phyloP scores from a whole-genome alignment of 1,140 invertebrate genomes.

The Tetramorium simillimum region DNA sequence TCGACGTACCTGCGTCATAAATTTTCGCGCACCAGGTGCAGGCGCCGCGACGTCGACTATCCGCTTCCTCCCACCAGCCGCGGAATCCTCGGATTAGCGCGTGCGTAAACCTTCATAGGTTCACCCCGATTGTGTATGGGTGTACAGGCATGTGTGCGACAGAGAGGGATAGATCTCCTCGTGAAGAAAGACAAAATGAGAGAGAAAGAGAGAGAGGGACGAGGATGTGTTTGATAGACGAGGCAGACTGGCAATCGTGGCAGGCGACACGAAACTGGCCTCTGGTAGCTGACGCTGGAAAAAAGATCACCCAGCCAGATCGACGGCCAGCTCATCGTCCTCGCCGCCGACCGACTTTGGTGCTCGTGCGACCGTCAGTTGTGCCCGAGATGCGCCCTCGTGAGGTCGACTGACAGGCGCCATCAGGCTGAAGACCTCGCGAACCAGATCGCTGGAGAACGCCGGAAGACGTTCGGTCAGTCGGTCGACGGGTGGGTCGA shows the following conservation, averaged over 20 bases:
- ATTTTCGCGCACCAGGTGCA: constrained; percentile 61
- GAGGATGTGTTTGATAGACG: constrained; percentile 50
- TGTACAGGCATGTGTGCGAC: background rate
- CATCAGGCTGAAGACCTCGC: constrained; percentile 61
- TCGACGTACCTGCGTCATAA: constrained; percentile 52
- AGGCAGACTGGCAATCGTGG: constrained; percentile 34
- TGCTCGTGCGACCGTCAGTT: constrained; percentile 76
- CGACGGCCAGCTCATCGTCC: constrained; percentile 58
- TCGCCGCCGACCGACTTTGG: constrained; percentile 67
- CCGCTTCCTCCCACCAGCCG: constrained; percentile 51
- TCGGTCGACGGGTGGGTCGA: constrained; percentile 23
- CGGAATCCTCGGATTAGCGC: constrained; percentile 56
- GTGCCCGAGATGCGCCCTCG: constrained; percentile 78
- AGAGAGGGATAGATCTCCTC: constrained; percentile 54
- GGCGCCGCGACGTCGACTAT: constrained; percentile 49
- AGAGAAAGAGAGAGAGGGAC: background rate
- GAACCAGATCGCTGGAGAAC: constrained; percentile 39
- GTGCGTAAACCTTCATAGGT: constrained; percentile 58
- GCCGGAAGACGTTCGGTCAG: constrained; percentile 32
- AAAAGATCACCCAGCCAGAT: constrained; percentile 75
- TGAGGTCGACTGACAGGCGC: constrained; percentile 68
- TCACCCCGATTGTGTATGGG: constrained; percentile 9
- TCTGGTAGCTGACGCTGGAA: constrained; percentile 74
- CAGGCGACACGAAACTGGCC: constrained; percentile 61
- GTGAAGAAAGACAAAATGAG: constrained; percentile 24